These are phyloP conservation scores for Phocoena phocoena DNA, from an alignment of 2,113 vertebrate genomes.

Conservation along the genomic window DNA sequence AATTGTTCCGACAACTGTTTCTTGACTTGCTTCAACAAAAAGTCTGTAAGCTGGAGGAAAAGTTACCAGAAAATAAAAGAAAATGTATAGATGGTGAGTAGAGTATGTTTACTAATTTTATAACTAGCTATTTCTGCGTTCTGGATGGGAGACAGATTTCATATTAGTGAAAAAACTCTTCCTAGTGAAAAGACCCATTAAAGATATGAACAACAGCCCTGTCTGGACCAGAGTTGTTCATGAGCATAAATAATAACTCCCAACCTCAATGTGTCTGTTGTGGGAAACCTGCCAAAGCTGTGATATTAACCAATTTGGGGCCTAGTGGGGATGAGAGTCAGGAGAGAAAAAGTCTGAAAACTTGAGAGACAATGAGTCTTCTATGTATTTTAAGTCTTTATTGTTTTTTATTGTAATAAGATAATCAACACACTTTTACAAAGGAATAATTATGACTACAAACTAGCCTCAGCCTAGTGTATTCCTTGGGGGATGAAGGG, in stretches of 20 bases:
- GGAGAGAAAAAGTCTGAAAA: not conserved
- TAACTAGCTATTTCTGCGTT: not conserved
- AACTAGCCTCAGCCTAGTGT: not conserved
- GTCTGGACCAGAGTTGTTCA: not conserved
- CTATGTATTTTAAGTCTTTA: not conserved
- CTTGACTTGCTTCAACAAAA: not conserved
- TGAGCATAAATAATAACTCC: not conserved
- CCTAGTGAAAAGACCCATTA: not conserved
- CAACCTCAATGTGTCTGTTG: not conserved
- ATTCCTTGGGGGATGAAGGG: not conserved
- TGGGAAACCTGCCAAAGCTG: not conserved
- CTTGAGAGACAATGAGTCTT: not conserved
- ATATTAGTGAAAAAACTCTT: not conserved
- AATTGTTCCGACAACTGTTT: rapidly evolving
- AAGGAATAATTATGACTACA: not conserved
- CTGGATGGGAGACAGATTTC: not conserved
- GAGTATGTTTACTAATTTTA: not conserved
- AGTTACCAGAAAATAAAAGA: not conserved
- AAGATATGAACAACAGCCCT: not conserved
- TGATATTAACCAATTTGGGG: not conserved
- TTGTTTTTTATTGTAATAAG: conserved; percentile 7
- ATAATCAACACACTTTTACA: not conserved
- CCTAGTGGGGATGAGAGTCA: not conserved
- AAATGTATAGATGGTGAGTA: not conserved
- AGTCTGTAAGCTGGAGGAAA: not conserved